Evolutionary conservation across 1,140 invertebrate genomes (phyloP).

Genomic region (Lanistes nyassanus): DNA sequence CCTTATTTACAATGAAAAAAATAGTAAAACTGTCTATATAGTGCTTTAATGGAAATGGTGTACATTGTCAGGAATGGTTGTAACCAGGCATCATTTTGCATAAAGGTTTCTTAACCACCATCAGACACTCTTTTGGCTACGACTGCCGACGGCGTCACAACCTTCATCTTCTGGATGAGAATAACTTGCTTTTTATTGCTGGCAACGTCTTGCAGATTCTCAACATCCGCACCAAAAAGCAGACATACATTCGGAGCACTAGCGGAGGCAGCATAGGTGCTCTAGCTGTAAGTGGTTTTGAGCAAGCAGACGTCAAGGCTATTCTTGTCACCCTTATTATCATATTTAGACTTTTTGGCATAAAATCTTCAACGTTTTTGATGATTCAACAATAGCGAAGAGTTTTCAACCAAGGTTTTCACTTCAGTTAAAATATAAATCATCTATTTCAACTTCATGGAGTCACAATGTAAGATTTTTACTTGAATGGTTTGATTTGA

Average conservation of each 20-base stretch:
- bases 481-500: no score
- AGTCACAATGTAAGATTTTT: no score
- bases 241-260: slow-evolving; percentile 77
- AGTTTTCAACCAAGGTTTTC: no score
- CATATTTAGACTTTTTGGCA: no score
- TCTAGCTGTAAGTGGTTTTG: slow-evolving; percentile 74
- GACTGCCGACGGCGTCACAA: slow-evolving; percentile 85
- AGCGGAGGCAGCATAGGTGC: slow-evolving; percentile 83
- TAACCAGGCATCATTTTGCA: not conserved
- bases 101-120: not conserved
- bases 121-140: slow-evolving; percentile 84
- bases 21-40: not conserved
- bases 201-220: slow-evolving; percentile 85
- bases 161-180: slow-evolving; percentile 77
- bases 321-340: no score
- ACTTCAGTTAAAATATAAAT: no score
- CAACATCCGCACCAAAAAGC: slow-evolving; percentile 72
- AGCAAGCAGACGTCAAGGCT: no score
- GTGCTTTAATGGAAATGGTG: not conserved
- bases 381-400: no score
- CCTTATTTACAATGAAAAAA: no score
- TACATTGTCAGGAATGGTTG: not conserved
- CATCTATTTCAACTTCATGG: no score
- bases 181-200: slow-evolving; percentile 80
- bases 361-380: no score